phyloP scores from a whole-genome alignment of 1,140 invertebrate species.

The Trachymyrmex cornetzi region DNA sequence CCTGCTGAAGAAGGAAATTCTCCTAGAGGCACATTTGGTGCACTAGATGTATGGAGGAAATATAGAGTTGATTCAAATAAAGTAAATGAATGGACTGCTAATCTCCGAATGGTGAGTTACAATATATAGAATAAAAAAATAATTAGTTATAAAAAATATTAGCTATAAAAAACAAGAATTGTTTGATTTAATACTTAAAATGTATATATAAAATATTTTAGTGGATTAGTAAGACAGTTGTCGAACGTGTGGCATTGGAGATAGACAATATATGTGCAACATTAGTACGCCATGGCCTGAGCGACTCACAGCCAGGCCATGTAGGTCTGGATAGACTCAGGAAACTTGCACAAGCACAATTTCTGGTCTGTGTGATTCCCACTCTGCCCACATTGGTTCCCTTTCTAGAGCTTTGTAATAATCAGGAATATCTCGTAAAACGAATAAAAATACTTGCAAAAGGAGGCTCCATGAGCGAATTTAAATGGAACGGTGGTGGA shows the following conservation, averaged over 20 bases:
- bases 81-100: conserved; percentile 90
- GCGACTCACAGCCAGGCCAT: conserved; percentile 90
- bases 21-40: conserved; percentile 83
- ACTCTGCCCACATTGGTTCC: conserved; percentile 90
- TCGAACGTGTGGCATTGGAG: conserved; percentile 90
- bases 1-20: conserved; percentile 87
- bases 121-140: conserved; percentile 23
- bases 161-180: not conserved
- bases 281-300: conserved; percentile 90
- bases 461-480: conserved; percentile 94
- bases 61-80: conserved; percentile 88
- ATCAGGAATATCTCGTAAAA: conserved; percentile 94
- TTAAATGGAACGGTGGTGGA: conserved; percentile 93
- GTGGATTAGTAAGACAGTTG: conserved; percentile 93
- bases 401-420: conserved; percentile 92
- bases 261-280: conserved; percentile 90
- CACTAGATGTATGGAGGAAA: conserved; percentile 88
- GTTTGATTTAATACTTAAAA: not conserved
- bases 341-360: conserved; percentile 89
- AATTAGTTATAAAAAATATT: too few relatives aligned
- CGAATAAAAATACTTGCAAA: conserved; percentile 91
- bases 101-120: conserved; percentile 88
- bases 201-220: conserved; percentile 81
- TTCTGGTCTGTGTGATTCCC: conserved; percentile 89
- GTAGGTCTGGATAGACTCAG: conserved; percentile 90